These are phyloP conservation scores for Stenodera caucasica DNA, from an alignment of 2,888 invertebrate genomes.

Conservation along the genomic window DNA sequence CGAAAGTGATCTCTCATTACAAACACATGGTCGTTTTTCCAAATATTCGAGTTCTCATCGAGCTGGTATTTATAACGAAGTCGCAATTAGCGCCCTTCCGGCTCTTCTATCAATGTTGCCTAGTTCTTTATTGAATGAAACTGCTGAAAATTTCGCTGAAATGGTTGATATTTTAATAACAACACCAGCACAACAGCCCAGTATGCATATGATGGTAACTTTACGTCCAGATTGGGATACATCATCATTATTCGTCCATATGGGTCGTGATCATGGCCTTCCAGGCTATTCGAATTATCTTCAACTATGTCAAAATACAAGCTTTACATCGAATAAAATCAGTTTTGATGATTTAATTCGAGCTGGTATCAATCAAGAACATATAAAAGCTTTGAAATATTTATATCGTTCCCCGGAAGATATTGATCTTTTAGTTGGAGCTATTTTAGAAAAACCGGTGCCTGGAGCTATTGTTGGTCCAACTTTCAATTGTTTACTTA, in stretches of 20 bases:
- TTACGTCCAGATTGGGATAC: constrained; percentile 54
- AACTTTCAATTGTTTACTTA: constrained; percentile 85
- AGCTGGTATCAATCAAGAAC: constrained; percentile 60
- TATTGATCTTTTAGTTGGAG: constrained; percentile 83
- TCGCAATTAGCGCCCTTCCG: constrained; percentile 73
- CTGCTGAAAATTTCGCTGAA: constrained; percentile 56
- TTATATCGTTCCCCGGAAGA: constrained; percentile 75
- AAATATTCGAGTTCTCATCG: constrained; percentile 81
- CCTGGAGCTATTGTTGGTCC: constrained; percentile 84
- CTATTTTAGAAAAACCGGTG: constrained; percentile 76
- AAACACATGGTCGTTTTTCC: constrained; percentile 71
- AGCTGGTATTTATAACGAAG: constrained; percentile 77
- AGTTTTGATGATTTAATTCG: constrained; percentile 62
- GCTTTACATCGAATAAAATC: constrained; percentile 35
- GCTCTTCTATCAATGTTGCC: constrained; percentile 78
- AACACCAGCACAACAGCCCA: constrained; percentile 66
- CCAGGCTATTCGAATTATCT: constrained; percentile 72
- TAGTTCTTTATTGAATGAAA: constrained; percentile 63
- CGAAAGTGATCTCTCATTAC: constrained; percentile 64
- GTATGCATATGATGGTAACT: constrained; percentile 57
- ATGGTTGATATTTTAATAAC: constrained; percentile 65
- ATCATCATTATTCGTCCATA: constrained; percentile 62
- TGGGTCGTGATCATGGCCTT: constrained; percentile 79
- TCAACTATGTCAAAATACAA: constrained; percentile 63
- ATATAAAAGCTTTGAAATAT: constrained; percentile 66